Evolutionary conservation across 2,797 vertebrate genomes (phyloP).

Genomic region (Sebastes dallii): DNA sequence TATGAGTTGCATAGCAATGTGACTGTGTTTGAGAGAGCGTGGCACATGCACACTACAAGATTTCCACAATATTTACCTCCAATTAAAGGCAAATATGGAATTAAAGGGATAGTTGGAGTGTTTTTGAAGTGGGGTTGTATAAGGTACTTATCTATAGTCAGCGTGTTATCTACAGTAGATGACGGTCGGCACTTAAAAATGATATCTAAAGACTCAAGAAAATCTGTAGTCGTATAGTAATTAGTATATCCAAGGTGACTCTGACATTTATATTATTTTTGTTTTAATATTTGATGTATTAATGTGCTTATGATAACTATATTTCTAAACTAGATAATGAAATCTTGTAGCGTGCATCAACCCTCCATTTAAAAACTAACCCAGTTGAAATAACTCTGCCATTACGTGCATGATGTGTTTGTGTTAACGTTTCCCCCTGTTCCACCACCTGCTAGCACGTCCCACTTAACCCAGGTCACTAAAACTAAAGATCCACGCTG

Average conservation of each 20-base stretch:
- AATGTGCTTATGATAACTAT: neutral
- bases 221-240: neutral
- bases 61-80: neutral
- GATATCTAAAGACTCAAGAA: neutral
- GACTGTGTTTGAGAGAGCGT: conserved; percentile 80
- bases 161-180: too few relatives aligned
- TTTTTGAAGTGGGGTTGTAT: too few relatives aligned
- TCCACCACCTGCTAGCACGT: conserved; percentile 26
- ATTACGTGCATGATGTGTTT: conserved; percentile 65
- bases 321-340: neutral
- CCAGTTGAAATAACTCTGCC: conserved; percentile 50
- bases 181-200: neutral
- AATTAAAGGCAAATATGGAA: neutral
- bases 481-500: conserved; percentile 11
- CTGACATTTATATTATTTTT: neutral
- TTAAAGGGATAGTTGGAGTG: neutral
- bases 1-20: conserved; percentile 79
- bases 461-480: conserved; percentile 14
- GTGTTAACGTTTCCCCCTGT: conserved; percentile 32
- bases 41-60: conserved; percentile 57
- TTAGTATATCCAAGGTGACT: neutral
- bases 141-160: too few relatives aligned
- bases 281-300: neutral
- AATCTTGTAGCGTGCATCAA: conserved; percentile 59
- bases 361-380: conserved; percentile 68